Evolutionary conservation across 2,113 vertebrate species (phyloP).

Genomic region (Mixornis gularis): DNA sequence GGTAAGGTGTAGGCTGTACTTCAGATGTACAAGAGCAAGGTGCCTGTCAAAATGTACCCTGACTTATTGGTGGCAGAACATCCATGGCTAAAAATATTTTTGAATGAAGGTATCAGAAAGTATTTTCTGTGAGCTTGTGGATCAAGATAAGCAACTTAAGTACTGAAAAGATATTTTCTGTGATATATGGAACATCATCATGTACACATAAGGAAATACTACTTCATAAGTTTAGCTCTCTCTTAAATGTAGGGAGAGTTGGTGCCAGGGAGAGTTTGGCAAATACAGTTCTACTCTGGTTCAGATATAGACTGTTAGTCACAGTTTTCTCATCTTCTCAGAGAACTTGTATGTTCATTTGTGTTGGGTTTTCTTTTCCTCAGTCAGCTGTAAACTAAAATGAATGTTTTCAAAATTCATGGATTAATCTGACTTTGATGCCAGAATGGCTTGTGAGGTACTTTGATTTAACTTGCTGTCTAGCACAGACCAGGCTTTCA

Average conservation of each 20-base stretch:
- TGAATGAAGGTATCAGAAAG: neutral
- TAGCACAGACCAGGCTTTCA: neutral
- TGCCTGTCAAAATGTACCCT: neutral
- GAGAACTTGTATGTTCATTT: neutral
- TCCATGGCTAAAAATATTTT: neutral
- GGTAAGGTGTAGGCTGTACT: neutral
- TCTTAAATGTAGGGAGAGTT: neutral
- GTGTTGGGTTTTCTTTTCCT: neutral
- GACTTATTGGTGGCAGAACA: neutral
- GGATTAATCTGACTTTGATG: neutral
- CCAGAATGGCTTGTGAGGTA: neutral
- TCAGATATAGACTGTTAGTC: neutral
- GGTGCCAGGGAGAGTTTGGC: neutral
- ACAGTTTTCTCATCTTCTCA: neutral
- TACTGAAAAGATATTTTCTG: neutral
- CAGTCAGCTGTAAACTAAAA: neutral
- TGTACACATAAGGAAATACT: neutral
- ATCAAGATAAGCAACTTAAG: neutral
- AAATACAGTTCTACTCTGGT: neutral
- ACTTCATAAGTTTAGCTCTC: neutral
- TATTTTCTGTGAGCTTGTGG: neutral
- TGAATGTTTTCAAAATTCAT: neutral
- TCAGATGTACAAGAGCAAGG: neutral
- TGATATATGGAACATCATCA: neutral
- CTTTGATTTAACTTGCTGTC: neutral